These are phyloP conservation scores for Pemphredon lugubris DNA, from an alignment of 2,888 invertebrate genomes.

Conservation along the genomic window DNA sequence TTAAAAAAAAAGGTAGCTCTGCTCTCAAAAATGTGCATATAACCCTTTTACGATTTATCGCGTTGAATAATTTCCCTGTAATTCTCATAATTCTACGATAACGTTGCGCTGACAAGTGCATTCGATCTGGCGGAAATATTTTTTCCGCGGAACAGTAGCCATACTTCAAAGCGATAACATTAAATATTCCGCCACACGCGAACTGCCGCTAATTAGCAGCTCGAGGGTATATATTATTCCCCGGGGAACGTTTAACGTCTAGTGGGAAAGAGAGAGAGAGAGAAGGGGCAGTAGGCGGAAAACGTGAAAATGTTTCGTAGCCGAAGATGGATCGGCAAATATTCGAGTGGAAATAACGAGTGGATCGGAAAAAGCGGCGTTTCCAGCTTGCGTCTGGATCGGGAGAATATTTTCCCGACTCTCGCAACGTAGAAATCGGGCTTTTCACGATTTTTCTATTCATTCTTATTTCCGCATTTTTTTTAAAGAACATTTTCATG, in stretches of 20 bases:
- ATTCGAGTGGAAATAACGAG: not conserved
- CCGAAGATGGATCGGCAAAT: not conserved
- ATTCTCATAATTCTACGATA: too few relatives aligned
- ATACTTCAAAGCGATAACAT: not conserved
- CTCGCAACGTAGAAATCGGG: conserved; percentile 10
- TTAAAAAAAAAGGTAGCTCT: too few relatives aligned
- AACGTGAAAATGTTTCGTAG: conserved; percentile 10
- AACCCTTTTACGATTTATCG: too few relatives aligned
- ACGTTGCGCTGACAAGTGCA: too few relatives aligned
- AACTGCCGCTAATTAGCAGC: conserved; percentile 18
- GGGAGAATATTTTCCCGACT: conserved; percentile 1
- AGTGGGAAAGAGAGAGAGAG: not conserved
- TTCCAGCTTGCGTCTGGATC: not conserved
- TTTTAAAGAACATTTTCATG: too few relatives aligned
- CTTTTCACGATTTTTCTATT: not conserved
- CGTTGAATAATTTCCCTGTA: too few relatives aligned
- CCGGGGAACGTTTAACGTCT: conserved; percentile 19
- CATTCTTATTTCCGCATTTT: too few relatives aligned
- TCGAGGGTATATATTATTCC: conserved; percentile 15
- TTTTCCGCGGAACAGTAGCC: too few relatives aligned
- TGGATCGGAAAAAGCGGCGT: not conserved
- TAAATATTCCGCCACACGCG: not conserved
- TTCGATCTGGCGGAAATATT: too few relatives aligned
- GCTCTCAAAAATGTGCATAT: too few relatives aligned
- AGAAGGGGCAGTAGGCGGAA: conserved; percentile 6